Evolutionary conservation across 2,113 vertebrate genomes (phyloP).

Genomic region (Triplophysa dalaica): DNA sequence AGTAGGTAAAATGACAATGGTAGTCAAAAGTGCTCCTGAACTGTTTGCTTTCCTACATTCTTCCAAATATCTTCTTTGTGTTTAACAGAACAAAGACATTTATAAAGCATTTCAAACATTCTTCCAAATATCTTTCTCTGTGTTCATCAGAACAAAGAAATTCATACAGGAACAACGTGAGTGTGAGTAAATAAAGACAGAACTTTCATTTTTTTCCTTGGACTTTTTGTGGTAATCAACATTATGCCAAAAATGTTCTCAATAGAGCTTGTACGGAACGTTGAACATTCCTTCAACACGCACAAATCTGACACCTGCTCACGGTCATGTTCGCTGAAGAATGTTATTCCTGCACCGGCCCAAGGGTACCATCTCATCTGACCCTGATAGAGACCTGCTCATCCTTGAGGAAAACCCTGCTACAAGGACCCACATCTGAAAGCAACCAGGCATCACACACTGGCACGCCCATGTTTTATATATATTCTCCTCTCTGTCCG

Average conservation of each 20-base stretch:
- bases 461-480: neutral
- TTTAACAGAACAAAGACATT: too few relatives aligned
- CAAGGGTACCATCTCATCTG: constrained; percentile 43
- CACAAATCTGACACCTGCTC: constrained; percentile 21
- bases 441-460: constrained; percentile 24
- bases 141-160: too few relatives aligned
- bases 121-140: too few relatives aligned
- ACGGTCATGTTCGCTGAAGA: constrained; percentile 25
- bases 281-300: neutral
- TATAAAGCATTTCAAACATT: too few relatives aligned
- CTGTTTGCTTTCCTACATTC: too few relatives aligned
- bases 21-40: too few relatives aligned
- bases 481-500: neutral
- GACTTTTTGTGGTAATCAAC: neutral
- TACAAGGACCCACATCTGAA: constrained; percentile 21
- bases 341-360: constrained; percentile 26
- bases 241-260: neutral
- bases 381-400: constrained; percentile 39
- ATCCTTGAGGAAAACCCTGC: constrained; percentile 42
- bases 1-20: too few relatives aligned
- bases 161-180: too few relatives aligned
- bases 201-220: too few relatives aligned
- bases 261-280: neutral
- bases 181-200: too few relatives aligned
- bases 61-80: too few relatives aligned